Percentiles rank a stretch among this genome's conserved stretches.
Evolutionary conservation across 2,888 invertebrate genomes (phyloP).

Genomic region (Liopterus haemorrhoidalis): DNA sequence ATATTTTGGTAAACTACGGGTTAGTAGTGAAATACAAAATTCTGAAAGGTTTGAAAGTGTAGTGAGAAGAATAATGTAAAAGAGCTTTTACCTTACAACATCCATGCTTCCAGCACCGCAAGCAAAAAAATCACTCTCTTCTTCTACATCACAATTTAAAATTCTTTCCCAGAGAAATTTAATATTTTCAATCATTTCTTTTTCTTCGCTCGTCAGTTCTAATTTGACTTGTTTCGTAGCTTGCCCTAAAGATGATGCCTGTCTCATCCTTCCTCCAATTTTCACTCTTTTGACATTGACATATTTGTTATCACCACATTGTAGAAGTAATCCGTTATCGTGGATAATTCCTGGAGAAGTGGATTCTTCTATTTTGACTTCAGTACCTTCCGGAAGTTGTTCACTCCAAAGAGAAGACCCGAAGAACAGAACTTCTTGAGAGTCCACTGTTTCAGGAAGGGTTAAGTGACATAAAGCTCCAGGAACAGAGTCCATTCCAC

Average conservation of each 20-base stretch:
- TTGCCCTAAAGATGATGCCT: slow-evolving; percentile 72
- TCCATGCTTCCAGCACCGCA: slow-evolving; percentile 98
- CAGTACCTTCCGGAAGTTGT: slow-evolving; percentile 51
- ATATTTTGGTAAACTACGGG: too few relatives aligned
- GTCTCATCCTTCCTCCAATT: slow-evolving; percentile 57
- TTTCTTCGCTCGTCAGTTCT: slow-evolving; percentile 69
- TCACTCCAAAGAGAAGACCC: slow-evolving; percentile 70
- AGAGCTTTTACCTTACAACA: slow-evolving; percentile 63
- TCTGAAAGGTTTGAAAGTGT: too few relatives aligned
- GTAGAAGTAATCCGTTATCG: slow-evolving; percentile 70
- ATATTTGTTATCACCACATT: slow-evolving; percentile 72
- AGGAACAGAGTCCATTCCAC: slow-evolving; percentile 90
- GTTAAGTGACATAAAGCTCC: slow-evolving; percentile 64
- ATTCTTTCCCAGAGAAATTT: slow-evolving; percentile 79
- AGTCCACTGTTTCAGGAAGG: slow-evolving; percentile 45
- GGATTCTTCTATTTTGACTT: slow-evolving; percentile 57
- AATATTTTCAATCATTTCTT: slow-evolving; percentile 57
- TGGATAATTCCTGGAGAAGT: slow-evolving; percentile 63
- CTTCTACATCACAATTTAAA: slow-evolving; percentile 66
- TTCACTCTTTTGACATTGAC: slow-evolving; percentile 50
- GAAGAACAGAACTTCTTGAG: slow-evolving; percentile 67
- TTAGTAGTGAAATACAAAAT: too few relatives aligned
- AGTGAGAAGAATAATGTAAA: neutral
- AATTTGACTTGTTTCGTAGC: slow-evolving; percentile 50
- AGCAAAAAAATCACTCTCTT: slow-evolving; percentile 85